Evolutionary conservation across 2,888 invertebrate genomes (phyloP).

Genomic region (Drosophila mulleri): DNA sequence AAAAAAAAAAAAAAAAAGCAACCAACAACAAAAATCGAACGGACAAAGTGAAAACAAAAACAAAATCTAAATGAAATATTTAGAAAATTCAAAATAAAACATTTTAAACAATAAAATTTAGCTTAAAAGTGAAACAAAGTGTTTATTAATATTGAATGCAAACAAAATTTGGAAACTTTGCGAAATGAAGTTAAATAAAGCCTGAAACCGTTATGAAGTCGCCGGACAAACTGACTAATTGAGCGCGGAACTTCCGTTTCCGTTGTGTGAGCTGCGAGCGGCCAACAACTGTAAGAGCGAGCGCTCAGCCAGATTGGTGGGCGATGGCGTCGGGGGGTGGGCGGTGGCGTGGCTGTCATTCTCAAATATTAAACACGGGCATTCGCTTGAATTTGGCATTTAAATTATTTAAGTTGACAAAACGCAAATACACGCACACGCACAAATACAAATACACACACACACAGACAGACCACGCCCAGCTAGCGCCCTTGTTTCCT

Average conservation of each 20-base stretch:
- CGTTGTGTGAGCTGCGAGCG: conserved; percentile 29
- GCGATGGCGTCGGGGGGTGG: not conserved
- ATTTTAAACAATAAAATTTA: not conserved
- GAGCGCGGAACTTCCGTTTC: conserved; percentile 65
- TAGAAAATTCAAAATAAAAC: conserved; percentile 6
- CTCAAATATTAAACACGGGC: conserved; percentile 68
- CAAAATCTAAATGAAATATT: conserved; percentile 4
- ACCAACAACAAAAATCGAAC: not conserved
- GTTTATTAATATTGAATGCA: not conserved
- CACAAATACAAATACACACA: not conserved
- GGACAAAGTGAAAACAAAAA: conserved; percentile 30
- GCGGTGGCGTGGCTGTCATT: conserved; percentile 23
- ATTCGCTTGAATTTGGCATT: conserved; percentile 67
- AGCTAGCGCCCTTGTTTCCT: conserved; percentile 47
- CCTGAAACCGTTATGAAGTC: conserved; percentile 33
- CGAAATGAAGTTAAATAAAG: conserved; percentile 23
- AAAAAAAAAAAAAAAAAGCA: not conserved
- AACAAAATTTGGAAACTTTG: not conserved
- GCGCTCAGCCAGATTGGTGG: conserved; percentile 16
- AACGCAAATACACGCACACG: conserved; percentile 31
- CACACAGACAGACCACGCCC: conserved; percentile 24
- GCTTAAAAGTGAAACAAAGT: not conserved
- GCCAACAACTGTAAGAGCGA: conserved; percentile 35
- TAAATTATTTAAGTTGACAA: conserved; percentile 79
- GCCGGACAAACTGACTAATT: conserved; percentile 49